Base-by-base conservation (phyloP, 2,888 invertebrate species). In the Zhuqinia jingwanae region DNA sequence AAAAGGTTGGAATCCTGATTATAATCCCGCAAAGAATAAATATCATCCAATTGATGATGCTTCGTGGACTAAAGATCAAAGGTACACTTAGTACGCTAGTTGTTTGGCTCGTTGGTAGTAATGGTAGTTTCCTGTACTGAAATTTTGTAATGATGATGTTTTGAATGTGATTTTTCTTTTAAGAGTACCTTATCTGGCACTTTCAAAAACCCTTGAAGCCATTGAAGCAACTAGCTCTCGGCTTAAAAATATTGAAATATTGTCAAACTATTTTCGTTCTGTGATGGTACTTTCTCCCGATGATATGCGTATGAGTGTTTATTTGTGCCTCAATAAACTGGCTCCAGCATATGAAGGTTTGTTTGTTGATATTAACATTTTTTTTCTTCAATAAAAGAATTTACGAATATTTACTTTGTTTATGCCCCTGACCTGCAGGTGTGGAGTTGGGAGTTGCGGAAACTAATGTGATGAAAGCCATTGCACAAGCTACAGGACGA, bases 381-480 rank as follows among this genome's bases (percentile, higher is more conserved):
- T n/a, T n/a, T n/a, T n/a, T n/a, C n/a, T n/a, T n/a, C n/a, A n/a
- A n/a, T n/a, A n/a, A n/a, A n/a, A n/a, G n/a, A n/a, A n/a, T n/a
- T n/a, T n/a, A n/a, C n/a, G n/a, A n/a, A n/a, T n/a, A n/a, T n/a
- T n/a, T n/a, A n/a, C n/a, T n/a, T n/a, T n/a, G n/a, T 22, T 22
- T 47, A 45, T 45, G 5, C 11, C 56, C 22, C 13, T 47, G 15
- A 36, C 36, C 17, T 77, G n/a, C n/a, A 94, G 94, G 95, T 36
- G 91, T 97, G 30, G 97, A 98, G 92, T 93, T 97, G 91, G 99
- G 99, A n/a, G 95, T 98, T 76, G 99, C 99, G 0, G 99, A 99
- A 92, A 96, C 96, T 0, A 96, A 96, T 89, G 93, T 99, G 75
- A 97, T 98, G 95, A 98, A 98, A 93, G 97, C 98, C 0, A 96